Base-by-base conservation (phyloP, 2,113 vertebrate species). In the Cololabis saira region DNA sequence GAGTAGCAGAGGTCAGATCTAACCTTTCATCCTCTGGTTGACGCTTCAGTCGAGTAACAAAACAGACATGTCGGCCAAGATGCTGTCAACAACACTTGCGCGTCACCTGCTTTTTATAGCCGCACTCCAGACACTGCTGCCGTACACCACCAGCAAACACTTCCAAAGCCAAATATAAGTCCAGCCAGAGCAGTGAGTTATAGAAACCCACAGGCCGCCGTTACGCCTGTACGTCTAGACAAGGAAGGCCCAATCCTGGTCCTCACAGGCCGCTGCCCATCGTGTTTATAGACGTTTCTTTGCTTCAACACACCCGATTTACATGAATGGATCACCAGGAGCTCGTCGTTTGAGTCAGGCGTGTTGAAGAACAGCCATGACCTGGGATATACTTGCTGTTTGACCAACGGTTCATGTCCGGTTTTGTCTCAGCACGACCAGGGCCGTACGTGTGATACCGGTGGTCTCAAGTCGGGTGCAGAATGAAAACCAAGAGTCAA, bases 81-180 rank as follows among this genome's bases (percentile, higher is more conserved):
- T 48, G 67, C 82, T 85, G 86, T 90, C 86, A 88, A 74, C 84
- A 65, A 67, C 68, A 48, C 74, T 83, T 87, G 85, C 66, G 81
- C 68, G 74, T 85, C 85, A 89, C 83, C 81, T 88, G 87, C 90
- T 93, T 92, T 92, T 91, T 90, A 91, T 92, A 93, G 90, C 77
- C 51, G 65, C 72, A 67, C 68, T 88, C 70, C 70, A 88, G 81
- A 87, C 82, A 15, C 71, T 63, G 75, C 62, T 64, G 71, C 63
- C 54, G 15, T 40, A 61, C 61, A 42, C 71, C 49, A 71, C 76
- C 74, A 52, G 59, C 73, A 61, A 80, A 79, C 72, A 69, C 76
- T 69, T 60, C 59, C 57, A 72, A 78, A 77, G 67, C 73, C 84
- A 87, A 89, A 90, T 84, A 84, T 82, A 86, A 87, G 82, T 73